phyloP scores from a whole-genome alignment of 92 coral and sea anemone genomes.

The Palythoa heliodiscus region DNA sequence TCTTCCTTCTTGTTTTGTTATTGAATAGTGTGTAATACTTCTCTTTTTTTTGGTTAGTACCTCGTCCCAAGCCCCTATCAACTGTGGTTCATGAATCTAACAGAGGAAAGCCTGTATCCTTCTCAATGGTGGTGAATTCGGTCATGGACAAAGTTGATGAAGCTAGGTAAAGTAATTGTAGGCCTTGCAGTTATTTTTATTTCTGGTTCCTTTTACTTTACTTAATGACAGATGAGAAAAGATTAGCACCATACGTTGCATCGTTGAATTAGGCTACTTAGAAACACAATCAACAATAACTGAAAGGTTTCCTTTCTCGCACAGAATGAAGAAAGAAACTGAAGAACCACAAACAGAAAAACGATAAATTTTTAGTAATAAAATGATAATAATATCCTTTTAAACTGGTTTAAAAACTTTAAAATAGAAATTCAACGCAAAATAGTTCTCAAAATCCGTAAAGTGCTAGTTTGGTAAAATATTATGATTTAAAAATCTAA shows the following conservation, averaged over 20 bases:
- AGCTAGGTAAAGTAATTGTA: conserved; percentile 61
- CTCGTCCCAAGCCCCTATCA: conserved; percentile 93
- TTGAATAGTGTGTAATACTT: neutral
- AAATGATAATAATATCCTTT: neutral
- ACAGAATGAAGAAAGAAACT: neutral
- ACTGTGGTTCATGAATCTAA: conserved; percentile 84
- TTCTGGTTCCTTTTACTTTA: neutral
- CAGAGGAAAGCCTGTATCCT: conserved; percentile 78
- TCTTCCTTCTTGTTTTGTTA: too few species aligned
- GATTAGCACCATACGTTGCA: too few species aligned
- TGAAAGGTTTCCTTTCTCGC: neutral
- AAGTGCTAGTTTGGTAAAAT: too few species aligned
- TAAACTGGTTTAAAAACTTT: too few species aligned
- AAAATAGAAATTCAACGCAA: too few species aligned
- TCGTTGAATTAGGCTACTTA: too few species aligned
- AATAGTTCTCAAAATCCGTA: too few species aligned
- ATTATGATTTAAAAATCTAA: too few species aligned
- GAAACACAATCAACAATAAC: too few species aligned
- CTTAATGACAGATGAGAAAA: neutral
- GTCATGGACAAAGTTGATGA: conserved; percentile 90
- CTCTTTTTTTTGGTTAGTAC: conserved; percentile 52
- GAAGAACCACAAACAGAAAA: neutral
- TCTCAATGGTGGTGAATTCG: conserved; percentile 82
- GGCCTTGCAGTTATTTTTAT: neutral
- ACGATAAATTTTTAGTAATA: neutral